Percentiles rank a stretch among this genome's conserved stretches.
These are phyloP conservation scores for Platerodrilus igneus DNA, from an alignment of 2,888 invertebrate species.

Conservation along the genomic window DNA sequence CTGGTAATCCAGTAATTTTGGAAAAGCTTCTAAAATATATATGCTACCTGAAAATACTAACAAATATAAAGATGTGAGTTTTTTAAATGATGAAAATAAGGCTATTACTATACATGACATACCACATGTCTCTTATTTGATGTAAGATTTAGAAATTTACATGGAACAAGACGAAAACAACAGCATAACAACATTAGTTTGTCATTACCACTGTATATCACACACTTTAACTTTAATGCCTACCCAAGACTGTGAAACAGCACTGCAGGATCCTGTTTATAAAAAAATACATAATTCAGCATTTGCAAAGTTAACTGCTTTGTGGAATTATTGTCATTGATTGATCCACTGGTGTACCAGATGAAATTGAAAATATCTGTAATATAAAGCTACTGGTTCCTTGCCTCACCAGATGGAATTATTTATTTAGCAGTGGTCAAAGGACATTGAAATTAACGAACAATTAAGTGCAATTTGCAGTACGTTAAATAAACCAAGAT, in stretches of 20 bases:
- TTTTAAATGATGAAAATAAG: not conserved
- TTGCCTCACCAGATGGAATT: constrained; percentile 8
- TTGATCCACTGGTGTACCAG: constrained; percentile 5
- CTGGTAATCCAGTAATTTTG: not conserved
- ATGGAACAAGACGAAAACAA: too few species aligned
- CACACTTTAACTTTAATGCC: constrained; percentile 7
- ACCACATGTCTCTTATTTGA: not conserved
- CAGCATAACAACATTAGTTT: too few species aligned
- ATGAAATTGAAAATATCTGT: constrained; percentile 9
- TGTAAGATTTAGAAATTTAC: too few species aligned
- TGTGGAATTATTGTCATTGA: constrained; percentile 7
- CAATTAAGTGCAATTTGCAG: constrained; percentile 2
- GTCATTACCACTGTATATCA: too few species aligned
- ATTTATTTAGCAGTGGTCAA: constrained; percentile 4
- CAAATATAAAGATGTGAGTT: not conserved
- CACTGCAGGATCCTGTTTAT: not conserved
- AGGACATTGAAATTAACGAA: not conserved
- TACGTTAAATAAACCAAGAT: not conserved
- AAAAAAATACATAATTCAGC: constrained; percentile 7
- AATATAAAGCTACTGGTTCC: constrained; percentile 3
- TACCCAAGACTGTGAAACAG: constrained; percentile 6
- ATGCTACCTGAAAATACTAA: not conserved
- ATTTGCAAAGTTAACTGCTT: constrained; percentile 7
- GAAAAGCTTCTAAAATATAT: constrained; percentile 4
- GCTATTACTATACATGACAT: constrained; percentile 1